Base-by-base conservation (phyloP, 2,113 vertebrate species). In the Cheirogaleus medius region DNA sequence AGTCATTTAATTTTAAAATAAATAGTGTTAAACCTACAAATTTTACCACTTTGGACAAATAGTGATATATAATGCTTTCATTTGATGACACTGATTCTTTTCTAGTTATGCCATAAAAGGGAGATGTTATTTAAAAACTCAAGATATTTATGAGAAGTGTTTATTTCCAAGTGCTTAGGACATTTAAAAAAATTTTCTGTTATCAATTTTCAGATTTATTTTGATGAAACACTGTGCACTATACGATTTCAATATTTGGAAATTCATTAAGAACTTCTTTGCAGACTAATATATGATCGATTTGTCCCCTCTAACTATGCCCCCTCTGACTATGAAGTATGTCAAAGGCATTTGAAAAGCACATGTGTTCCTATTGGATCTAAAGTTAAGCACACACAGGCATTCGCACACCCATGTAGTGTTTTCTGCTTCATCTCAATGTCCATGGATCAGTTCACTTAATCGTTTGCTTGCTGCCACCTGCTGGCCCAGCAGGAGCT, bases 1-100 rank as follows among this genome's bases (percentile, higher is more conserved):
- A 90, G 54, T 91, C 7, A 82, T 86, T 82, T 93, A 3, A 93
- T 60, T 95, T 93, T 64, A 15, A 92, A 87, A 90, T 92, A 76
- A 91, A 76, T 54, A 78, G 29, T 8, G 4, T 47, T 86, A 90
- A 87, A 32, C 23, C 6, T 73, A 77, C 8, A 82, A n/a, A n/a
- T 85, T 64, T 94, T 64, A 60, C 34, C 9, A 64, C 13, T 86
- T 88, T 39, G 63, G 69, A 68, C 23, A 92, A 66, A 77, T 76
- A 66, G 56, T 49, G 14, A 49, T n/a, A 66, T 32, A 17, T 2
- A 66, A 14, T 88, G 47, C 20, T 60, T 77, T 69, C 9, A 39
- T 83, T 84, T 73, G 32, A 87, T 56, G 32, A 69, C 17, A 95
- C 32, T 42, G 7, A 66, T 12, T 82, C 47, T 71, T 91, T 91